Percentiles rank a stretch among this genome's conserved stretches.
Evolutionary conservation across 2,113 vertebrate genomes (phyloP).

Genomic region (Pachycephala philippinensis): DNA sequence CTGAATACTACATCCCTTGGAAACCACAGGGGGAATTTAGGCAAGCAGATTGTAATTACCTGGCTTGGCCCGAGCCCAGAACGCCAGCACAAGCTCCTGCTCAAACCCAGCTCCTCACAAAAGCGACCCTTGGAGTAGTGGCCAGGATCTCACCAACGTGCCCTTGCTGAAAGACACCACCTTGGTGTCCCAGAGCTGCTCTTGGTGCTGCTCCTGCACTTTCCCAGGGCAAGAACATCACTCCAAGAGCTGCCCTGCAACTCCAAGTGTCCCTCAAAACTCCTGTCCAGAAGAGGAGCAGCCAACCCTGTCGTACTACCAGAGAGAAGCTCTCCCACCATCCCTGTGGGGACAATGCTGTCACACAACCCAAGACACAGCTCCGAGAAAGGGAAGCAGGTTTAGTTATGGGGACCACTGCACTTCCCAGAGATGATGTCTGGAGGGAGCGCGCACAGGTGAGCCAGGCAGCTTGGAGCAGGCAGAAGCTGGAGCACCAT

Average conservation of each 20-base stretch:
- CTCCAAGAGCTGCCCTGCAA: not conserved
- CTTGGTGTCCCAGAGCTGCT: not conserved
- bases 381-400: not conserved
- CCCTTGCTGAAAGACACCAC: not conserved
- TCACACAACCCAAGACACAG: not conserved
- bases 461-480: not conserved
- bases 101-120: not conserved
- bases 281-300: not conserved
- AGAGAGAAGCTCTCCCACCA: not conserved
- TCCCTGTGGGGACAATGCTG: not conserved
- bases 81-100: not conserved
- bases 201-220: rapidly evolving
- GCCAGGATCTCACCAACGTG: not conserved
- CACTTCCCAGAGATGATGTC: rapidly evolving
- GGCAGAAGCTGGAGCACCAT: not conserved
- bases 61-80: not conserved
- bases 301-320: rapidly evolving
- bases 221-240: not conserved
- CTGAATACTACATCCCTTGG: not conserved
- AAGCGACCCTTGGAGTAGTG: rapidly evolving
- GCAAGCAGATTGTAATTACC: not conserved
- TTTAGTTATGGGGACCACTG: not conserved
- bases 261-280: not conserved
- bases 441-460: rapidly evolving
- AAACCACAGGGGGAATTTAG: not conserved